A percentile compares a stretch with the other conserved stretches of the same genome.
Evolutionary conservation across 2,888 invertebrate species (phyloP).

Genomic region (Cosmia trapezina): DNA sequence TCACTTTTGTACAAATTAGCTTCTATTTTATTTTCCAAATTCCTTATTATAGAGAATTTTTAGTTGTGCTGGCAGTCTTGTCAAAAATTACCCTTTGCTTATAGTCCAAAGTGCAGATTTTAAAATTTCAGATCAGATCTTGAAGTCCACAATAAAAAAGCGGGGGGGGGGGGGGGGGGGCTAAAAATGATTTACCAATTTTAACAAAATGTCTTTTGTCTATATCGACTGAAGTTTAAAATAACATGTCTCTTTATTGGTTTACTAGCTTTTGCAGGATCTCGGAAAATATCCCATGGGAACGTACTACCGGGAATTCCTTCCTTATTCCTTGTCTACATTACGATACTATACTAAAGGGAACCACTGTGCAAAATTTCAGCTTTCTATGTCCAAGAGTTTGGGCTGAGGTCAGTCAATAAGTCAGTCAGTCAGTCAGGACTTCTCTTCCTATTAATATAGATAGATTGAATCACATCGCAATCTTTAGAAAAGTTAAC

Average conservation of each 20-base stretch:
- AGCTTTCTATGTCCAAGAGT: too few relatives aligned
- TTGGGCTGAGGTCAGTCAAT: too few relatives aligned
- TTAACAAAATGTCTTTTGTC: neutral
- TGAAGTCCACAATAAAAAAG: conserved; percentile 1
- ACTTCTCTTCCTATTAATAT: too few relatives aligned
- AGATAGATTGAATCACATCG: neutral
- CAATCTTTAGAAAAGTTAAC: neutral
- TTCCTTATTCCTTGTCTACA: too few relatives aligned
- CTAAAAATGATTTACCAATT: conserved; percentile 28
- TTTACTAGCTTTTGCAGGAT: too few relatives aligned
- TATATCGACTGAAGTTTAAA: neutral
- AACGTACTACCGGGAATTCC: too few relatives aligned
- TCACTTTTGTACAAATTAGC: conserved; percentile 51
- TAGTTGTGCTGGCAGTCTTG: conserved; percentile 25
- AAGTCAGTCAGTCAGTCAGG: too few relatives aligned
- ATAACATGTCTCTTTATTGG: neutral
- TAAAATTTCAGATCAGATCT: conserved; percentile 43
- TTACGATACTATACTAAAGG: too few relatives aligned
- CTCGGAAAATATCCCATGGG: too few relatives aligned
- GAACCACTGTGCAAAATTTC: too few relatives aligned
- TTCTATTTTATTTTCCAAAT: conserved; percentile 33
- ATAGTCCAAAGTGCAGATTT: conserved; percentile 40
- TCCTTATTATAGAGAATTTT: conserved; percentile 21
- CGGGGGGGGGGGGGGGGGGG: too few relatives aligned
- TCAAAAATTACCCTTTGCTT: conserved; percentile 25